A percentile compares a stretch with the other conserved stretches of the same genome.
phyloP scores from a whole-genome alignment of 2,113 vertebrate genomes.

The Ammospiza caudacuta region DNA sequence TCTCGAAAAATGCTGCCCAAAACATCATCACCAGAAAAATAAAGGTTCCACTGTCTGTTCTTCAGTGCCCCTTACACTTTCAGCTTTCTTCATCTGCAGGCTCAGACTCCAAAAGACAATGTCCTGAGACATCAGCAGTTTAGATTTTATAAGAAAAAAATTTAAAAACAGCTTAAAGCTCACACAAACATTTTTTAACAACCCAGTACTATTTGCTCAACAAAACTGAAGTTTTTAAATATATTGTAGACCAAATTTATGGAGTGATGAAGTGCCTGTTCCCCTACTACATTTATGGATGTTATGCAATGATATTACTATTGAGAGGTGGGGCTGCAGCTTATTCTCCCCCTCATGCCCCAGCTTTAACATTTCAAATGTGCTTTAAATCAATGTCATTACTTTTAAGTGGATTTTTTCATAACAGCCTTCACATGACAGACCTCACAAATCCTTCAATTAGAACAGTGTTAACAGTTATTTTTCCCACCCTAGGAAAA shows the following conservation, averaged over 20 bases:
- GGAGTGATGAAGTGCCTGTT: neutral
- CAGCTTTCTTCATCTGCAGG: neutral
- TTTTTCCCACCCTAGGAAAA: neutral
- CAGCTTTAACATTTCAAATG: neutral
- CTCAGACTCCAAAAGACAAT: neutral
- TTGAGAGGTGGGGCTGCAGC: neutral
- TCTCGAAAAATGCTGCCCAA: neutral
- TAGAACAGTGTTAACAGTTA: rapidly evolving
- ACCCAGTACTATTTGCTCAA: neutral
- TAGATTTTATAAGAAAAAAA: neutral
- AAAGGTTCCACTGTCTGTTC: neutral
- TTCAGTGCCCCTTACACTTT: neutral
- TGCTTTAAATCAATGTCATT: neutral
- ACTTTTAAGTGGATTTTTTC: neutral
- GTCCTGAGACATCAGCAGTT: neutral
- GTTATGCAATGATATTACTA: neutral
- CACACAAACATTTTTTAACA: neutral
- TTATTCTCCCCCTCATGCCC: neutral
- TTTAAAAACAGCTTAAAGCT: neutral
- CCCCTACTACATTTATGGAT: neutral
- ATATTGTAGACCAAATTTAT: neutral
- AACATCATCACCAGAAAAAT: neutral
- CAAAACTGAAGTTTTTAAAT: neutral
- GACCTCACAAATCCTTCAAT: neutral
- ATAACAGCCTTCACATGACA: neutral